A percentile compares a stretch with the other conserved stretches of the same genome.
Conservation (phyloP, 2,113 vertebrate genomes). For the Sceloporus tristichus region DNA sequence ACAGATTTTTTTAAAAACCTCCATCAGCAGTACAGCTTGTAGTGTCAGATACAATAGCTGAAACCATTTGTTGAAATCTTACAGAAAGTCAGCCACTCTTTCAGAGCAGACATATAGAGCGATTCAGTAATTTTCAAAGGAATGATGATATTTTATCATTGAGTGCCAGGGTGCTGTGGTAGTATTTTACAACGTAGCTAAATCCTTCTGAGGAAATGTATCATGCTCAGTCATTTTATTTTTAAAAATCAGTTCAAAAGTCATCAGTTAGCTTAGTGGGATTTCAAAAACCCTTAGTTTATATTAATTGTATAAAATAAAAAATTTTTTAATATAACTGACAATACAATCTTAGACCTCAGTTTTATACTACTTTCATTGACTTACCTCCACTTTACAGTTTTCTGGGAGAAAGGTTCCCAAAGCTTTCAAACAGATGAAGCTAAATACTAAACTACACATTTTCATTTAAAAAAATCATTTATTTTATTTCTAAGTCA, state of each 20-base stretch:
- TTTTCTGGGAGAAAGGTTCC: not conserved
- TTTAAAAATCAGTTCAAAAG: not conserved
- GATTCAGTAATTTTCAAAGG: not conserved
- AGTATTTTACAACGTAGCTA: not conserved
- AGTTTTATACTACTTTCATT: no score
- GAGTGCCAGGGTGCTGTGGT: not conserved
- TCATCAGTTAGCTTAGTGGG: not conserved
- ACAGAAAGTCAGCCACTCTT: not conserved
- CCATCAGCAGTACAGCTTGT: no score
- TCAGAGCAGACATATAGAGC: not conserved
- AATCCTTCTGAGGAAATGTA: slow-evolving; percentile 5
- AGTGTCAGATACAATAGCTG: not conserved
- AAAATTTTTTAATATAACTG: not conserved
- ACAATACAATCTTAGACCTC: not conserved
- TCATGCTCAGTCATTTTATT: not conserved
- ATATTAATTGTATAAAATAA: no score
- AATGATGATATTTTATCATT: not conserved
- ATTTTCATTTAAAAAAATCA: no score
- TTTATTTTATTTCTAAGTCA: no score
- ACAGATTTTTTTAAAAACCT: no score
- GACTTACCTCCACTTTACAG: not conserved
- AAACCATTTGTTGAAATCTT: not conserved
- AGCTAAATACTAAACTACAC: no score
- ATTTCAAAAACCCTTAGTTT: no score
- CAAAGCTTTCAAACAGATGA: no score